phyloP scores from a whole-genome alignment of 2,113 vertebrate genomes.

The Engraulis encrasicolus region DNA sequence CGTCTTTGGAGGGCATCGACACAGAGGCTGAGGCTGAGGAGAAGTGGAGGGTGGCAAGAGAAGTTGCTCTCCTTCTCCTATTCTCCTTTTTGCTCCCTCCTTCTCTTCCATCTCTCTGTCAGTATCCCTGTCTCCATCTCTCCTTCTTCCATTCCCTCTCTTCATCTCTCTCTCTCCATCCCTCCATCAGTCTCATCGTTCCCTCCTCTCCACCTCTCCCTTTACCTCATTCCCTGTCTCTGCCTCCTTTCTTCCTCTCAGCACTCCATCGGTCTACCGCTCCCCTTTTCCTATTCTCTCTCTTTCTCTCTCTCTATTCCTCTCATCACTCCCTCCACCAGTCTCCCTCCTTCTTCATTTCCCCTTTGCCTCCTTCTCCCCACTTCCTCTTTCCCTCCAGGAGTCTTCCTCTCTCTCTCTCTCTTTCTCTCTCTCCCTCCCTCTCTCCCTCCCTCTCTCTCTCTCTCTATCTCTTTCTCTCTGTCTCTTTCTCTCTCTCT shows the following conservation, averaged over 20 bases:
- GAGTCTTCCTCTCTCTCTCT: neutral
- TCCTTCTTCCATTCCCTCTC: too few species aligned
- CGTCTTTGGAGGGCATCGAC: slow-evolving; percentile 64
- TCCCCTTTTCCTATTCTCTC: too few species aligned
- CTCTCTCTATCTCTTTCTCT: neutral
- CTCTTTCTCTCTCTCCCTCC: neutral
- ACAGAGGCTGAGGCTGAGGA: too few species aligned
- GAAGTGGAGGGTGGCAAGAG: neutral
- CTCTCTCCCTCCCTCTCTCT: neutral
- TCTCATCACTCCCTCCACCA: neutral
- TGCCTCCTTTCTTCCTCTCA: too few species aligned
- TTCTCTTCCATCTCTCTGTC: neutral
- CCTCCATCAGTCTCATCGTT: too few species aligned
- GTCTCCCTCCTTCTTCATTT: too few species aligned
- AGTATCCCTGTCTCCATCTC: neutral
- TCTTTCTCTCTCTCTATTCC: neutral
- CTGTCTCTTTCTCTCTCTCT: neutral
- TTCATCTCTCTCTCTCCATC: neutral
- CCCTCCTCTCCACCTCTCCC: too few species aligned
- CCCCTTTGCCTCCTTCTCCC: neutral
- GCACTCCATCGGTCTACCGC: neutral
- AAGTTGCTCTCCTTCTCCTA: neutral
- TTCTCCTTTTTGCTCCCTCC: neutral
- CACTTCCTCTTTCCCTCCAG: neutral
- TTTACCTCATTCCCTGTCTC: neutral